Evolutionary conservation across 2,113 vertebrate species (phyloP).

Genomic region (Bucco capensis): DNA sequence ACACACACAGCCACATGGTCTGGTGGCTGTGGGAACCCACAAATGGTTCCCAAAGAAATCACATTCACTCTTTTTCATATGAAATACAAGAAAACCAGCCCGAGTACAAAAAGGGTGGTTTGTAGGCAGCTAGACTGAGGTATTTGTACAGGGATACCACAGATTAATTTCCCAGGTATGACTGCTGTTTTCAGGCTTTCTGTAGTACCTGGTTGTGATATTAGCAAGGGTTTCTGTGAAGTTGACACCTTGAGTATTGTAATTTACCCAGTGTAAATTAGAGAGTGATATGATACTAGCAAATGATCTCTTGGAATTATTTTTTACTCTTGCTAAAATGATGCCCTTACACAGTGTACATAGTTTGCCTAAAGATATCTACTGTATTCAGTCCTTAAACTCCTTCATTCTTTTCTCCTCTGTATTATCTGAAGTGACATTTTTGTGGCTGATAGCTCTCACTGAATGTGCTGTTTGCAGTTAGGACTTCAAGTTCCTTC

Average conservation of each 20-base stretch:
- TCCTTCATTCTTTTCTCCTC: not conserved
- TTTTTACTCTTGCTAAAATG: slow-evolving; percentile 16
- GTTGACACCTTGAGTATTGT: no score
- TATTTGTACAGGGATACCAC: not conserved
- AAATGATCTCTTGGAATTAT: slow-evolving; percentile 6
- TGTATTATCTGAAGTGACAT: not conserved
- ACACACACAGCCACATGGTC: not conserved
- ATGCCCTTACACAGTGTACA: not conserved
- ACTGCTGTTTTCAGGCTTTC: slow-evolving; percentile 9
- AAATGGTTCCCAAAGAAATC: not conserved
- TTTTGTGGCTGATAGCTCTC: not conserved
- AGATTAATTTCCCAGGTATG: not conserved
- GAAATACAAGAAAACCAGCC: not conserved
- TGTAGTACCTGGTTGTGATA: not conserved
- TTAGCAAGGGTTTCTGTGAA: not conserved
- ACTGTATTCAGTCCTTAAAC: not conserved
- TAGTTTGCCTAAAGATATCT: not conserved
- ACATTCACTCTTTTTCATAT: not conserved
- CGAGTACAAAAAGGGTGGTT: not conserved
- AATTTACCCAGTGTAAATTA: not conserved
- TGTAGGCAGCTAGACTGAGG: not conserved
- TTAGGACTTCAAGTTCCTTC: not conserved
- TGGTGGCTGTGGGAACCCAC: not conserved
- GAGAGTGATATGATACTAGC: slow-evolving; percentile 6
- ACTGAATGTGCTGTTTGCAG: not conserved